These are phyloP conservation scores for Drosophila ercepeae DNA, from an alignment of 1,140 invertebrate genomes.

Conservation along the genomic window DNA sequence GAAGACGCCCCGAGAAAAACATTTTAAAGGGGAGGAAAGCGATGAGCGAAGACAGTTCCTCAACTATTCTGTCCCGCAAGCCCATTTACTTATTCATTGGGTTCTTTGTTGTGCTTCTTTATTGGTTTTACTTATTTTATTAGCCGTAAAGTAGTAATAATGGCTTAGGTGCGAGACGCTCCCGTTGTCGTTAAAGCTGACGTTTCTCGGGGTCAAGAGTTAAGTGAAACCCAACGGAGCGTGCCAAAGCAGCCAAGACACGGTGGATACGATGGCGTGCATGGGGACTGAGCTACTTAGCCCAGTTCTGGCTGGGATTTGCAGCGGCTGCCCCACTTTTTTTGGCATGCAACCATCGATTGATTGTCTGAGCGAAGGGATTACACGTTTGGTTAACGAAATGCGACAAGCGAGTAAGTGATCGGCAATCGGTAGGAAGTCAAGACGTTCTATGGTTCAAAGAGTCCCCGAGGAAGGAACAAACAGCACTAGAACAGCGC, in stretches of 20 bases:
- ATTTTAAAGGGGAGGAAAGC: not conserved
- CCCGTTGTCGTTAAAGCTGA: constrained; percentile 11
- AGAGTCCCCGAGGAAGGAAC: constrained; percentile 19
- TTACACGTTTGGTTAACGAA: constrained; percentile 27
- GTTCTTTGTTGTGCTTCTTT: constrained; percentile 31
- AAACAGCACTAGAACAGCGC: too few relatives aligned
- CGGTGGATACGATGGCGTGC: constrained; percentile 19
- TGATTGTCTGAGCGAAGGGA: too few relatives aligned
- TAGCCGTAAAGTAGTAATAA: constrained; percentile 70
- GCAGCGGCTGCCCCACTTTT: constrained; percentile 54
- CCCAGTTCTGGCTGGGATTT: constrained; percentile 56
- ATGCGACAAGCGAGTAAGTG: constrained; percentile 15
- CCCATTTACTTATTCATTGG: constrained; percentile 59
- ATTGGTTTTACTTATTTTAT: constrained; percentile 54
- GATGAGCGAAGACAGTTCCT: constrained; percentile 49
- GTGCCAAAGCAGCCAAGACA: constrained; percentile 38
- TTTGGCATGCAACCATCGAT: constrained; percentile 71
- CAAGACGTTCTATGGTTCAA: too few relatives aligned
- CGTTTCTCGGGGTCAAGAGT: constrained; percentile 75
- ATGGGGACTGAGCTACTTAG: constrained; percentile 35
- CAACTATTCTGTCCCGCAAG: constrained; percentile 46
- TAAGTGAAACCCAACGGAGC: constrained; percentile 62
- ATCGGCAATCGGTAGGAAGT: not conserved
- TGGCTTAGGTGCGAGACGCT: constrained; percentile 36
- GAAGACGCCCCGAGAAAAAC: constrained; percentile 21